Evolutionary conservation across 2,797 vertebrate genomes (phyloP).

Genomic region (Margarornis squamiger): DNA sequence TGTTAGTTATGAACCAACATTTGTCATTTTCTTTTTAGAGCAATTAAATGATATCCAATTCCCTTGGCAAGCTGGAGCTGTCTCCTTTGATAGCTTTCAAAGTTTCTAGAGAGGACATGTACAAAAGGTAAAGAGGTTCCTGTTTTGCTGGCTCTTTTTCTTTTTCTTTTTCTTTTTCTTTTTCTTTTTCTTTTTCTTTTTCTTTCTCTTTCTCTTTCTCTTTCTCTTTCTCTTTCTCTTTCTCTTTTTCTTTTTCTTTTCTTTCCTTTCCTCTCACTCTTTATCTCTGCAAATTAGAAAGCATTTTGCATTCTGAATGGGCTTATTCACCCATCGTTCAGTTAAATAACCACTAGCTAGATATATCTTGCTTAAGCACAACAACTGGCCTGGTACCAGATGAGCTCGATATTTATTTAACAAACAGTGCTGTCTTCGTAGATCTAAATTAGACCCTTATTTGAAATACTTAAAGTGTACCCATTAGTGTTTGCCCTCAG

Average conservation of each 20-base stretch:
- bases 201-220: not conserved
- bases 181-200: fast-evolving
- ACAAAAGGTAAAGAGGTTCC: not conserved
- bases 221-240: not conserved
- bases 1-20: conserved; percentile 70
- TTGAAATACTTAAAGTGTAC: conserved; percentile 65
- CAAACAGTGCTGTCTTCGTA: conserved; percentile 55
- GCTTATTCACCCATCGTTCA: conserved; percentile 25
- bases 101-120: not conserved
- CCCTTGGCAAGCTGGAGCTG: conserved; percentile 49
- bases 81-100: conserved; percentile 64
- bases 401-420: conserved; percentile 70
- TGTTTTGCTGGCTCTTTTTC: not conserved
- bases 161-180: not conserved
- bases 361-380: conserved; percentile 50
- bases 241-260: fast-evolving
- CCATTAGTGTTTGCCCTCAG: conserved; percentile 65
- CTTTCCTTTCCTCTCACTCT: not conserved
- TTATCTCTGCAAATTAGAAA: conserved; percentile 6
- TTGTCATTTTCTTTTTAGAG: conserved; percentile 71
- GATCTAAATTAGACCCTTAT: conserved; percentile 66
- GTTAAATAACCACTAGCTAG: conserved; percentile 51
- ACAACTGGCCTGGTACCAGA: conserved; percentile 66
- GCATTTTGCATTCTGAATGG: not conserved
- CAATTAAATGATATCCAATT: conserved; percentile 70